Percentiles rank a stretch among this genome's conserved stretches.
phyloP scores from a whole-genome alignment of 2,888 invertebrate species.

The Acleris sparsana region DNA sequence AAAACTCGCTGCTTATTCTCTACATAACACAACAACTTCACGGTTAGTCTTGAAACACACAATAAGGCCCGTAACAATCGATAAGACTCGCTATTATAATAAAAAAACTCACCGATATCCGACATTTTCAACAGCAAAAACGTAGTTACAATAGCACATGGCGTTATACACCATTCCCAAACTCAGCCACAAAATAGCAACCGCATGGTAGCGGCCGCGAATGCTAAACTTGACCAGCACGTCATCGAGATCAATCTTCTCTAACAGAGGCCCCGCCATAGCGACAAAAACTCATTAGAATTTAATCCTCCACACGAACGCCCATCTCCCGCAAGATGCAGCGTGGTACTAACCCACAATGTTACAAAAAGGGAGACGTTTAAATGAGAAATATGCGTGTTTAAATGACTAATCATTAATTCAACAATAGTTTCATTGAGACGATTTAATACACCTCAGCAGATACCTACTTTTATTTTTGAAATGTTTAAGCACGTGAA shows the following conservation, averaged over 20 bases:
- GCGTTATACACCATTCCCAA: constrained; percentile 17
- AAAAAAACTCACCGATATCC: constrained; percentile 23
- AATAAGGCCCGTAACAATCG: too few relatives aligned
- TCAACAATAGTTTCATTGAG: not conserved
- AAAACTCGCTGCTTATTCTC: not conserved
- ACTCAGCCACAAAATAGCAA: constrained; percentile 3
- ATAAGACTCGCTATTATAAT: not conserved
- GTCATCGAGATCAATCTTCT: constrained; percentile 30
- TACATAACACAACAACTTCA: not conserved
- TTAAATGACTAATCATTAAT: not conserved
- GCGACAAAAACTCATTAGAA: not conserved
- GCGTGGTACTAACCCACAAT: constrained; percentile 1
- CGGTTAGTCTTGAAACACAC: too few relatives aligned
- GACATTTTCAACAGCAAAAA: constrained; percentile 32
- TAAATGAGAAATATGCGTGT: constrained; percentile 1
- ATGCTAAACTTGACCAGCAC: constrained; percentile 31
- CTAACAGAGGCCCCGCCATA: constrained; percentile 13
- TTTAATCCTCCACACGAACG: constrained; percentile 1
- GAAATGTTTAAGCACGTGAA: not conserved
- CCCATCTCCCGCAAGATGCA: constrained; percentile 1
- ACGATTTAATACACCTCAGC: constrained; percentile 2
- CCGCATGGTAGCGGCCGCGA: constrained; percentile 27
- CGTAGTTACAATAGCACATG: constrained; percentile 21
- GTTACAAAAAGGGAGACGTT: not conserved
- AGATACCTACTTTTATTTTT: not conserved